Evolutionary conservation across 2,888 invertebrate species (phyloP), one percentile per base, ranked within the genome.

Genomic region (Boloria euphrosyne): DNA sequence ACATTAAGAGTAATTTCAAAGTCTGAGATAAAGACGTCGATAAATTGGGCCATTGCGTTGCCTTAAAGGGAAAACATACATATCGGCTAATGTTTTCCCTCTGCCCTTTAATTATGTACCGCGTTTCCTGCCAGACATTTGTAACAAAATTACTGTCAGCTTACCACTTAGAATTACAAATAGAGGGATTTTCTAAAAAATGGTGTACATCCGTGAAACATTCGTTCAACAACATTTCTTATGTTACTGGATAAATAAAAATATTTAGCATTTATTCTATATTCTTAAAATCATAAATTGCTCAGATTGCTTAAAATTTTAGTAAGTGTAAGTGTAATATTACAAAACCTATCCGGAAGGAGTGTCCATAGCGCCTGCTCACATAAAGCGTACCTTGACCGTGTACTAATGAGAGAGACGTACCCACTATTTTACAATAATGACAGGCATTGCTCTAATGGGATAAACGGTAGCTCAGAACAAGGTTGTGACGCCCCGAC

Each of bases 401-500:
- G 86, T 90, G 89, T 78, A 83, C 85, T 86, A 87, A 87, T 86
- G 80, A 78, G 73, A 74, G 75, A 78, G 79, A 77, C 80, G 84
- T 85, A 75, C 86, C 83, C 83, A 81, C 84, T 83, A 82, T 82
- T 85, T 82, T 79, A 81, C 80, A 80, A 74, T 85, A 85, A 86
- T 85, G 81, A 81, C 85, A 87, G 86, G 81, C 85, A 87, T 84
- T 83, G 86, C 84, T 79, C 81, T 89, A 90, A 91, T 91, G 89
- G 86, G 83, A 91, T 91, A 91, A 91, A 85, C 84, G 90, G 82
- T 82, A 82, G 81, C 86, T 86, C 85, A 85, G 81, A 82, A 85
- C 91, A 90, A 91, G 91, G 91, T 89, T 90, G 90, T 84, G 84
- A 82, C 82, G 83, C 76, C 75, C 76, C 82, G 77, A 79, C 85